phyloP scores from a whole-genome alignment of 2,888 invertebrate species.

The Trissolcus japonicus region DNA sequence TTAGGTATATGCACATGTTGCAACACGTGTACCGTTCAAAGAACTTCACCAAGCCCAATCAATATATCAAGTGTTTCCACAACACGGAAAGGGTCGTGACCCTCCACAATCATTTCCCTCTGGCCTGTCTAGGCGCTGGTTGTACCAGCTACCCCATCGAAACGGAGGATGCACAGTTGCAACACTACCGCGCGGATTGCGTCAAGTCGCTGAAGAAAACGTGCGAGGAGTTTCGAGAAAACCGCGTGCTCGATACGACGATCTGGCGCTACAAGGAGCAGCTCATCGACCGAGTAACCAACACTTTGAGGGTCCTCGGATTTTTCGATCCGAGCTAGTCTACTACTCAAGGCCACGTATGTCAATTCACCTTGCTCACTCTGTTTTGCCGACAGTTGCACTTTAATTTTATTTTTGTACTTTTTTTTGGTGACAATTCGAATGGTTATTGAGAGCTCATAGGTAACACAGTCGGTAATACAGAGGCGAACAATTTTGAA shows the following conservation, averaged over 20 bases:
- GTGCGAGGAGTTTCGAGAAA: constrained; percentile 88
- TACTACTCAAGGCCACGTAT: not conserved
- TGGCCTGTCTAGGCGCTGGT: constrained; percentile 87
- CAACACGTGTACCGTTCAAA: constrained; percentile 93
- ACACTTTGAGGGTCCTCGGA: constrained; percentile 84
- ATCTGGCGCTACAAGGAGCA: constrained; percentile 92
- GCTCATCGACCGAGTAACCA: constrained; percentile 83
- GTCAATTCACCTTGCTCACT: too few species aligned
- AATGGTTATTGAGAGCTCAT: too few species aligned
- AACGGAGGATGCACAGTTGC: constrained; percentile 89
- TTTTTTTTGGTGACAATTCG: too few species aligned
- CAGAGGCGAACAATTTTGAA: constrained; percentile 5
- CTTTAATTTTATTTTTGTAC: too few species aligned
- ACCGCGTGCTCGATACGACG: constrained; percentile 88
- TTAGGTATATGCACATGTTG: constrained; percentile 91
- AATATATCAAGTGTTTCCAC: constrained; percentile 96
- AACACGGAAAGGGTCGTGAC: constrained; percentile 92
- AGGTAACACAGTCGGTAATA: constrained; percentile 9
- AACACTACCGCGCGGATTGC: constrained; percentile 96
- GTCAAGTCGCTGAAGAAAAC: constrained; percentile 90
- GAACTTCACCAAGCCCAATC: constrained; percentile 94
- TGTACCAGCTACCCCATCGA: constrained; percentile 92
- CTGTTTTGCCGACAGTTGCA: too few species aligned
- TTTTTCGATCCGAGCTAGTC: constrained; percentile 79
- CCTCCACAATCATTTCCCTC: constrained; percentile 94